phyloP scores from a whole-genome alignment of 2,888 invertebrate genomes.

The Calameuta pallipes region DNA sequence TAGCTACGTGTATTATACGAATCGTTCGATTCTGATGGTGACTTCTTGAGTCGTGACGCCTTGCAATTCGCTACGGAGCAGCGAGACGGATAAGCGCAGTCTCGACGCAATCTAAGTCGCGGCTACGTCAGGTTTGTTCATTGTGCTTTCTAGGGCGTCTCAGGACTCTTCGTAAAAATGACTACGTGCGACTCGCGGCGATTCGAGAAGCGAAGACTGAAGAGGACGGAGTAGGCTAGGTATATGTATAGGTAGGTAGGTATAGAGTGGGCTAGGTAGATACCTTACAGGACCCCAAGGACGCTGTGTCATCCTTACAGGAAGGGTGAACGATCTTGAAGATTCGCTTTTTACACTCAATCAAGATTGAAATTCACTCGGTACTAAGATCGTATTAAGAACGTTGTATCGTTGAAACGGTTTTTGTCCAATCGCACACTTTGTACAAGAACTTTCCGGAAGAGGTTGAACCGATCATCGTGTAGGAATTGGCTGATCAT shows the following conservation, averaged over 20 bases:
- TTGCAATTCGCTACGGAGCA: background rate
- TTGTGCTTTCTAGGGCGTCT: background rate
- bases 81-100: background rate
- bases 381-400: background rate
- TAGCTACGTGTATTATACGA: background rate
- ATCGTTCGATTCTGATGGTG: background rate
- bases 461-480: background rate
- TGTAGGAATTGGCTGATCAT: background rate
- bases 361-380: background rate
- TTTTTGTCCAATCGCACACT: background rate
- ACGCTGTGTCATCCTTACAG: slow-evolving; percentile 22
- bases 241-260: background rate
- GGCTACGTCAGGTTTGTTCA: background rate
- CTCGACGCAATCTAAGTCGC: background rate
- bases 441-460: background rate
- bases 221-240: background rate
- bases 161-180: background rate
- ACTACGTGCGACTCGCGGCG: background rate
- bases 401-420: background rate
- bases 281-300: slow-evolving; percentile 8
- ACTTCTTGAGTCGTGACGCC: background rate
- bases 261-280: background rate
- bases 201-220: background rate
- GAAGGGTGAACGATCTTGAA: slow-evolving; percentile 18
- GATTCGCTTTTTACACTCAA: slow-evolving; percentile 21